A percentile compares a stretch with the other conserved stretches of the same genome.
These are phyloP conservation scores for Hypsibius dujardini DNA, from an alignment of 1,140 invertebrate species.

Conservation along the genomic window DNA sequence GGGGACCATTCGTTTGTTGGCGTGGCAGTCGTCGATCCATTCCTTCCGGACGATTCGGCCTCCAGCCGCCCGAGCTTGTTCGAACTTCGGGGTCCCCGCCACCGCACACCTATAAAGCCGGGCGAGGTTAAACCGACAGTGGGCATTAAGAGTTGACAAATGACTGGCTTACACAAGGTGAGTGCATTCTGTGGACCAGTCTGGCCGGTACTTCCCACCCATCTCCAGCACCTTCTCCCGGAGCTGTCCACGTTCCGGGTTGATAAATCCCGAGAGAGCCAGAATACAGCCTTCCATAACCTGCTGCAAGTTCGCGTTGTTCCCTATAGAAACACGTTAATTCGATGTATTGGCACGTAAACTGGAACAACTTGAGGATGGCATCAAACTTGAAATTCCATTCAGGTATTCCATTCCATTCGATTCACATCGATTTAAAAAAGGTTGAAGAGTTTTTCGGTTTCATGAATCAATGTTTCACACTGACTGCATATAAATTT, in stretches of 20 bases:
- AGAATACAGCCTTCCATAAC: slow-evolving; percentile 50
- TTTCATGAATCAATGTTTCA: too few relatives aligned
- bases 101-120: slow-evolving; percentile 55
- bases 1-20: slow-evolving; percentile 44
- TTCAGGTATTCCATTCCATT: too few relatives aligned
- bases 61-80: slow-evolving; percentile 45
- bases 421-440: too few relatives aligned
- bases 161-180: slow-evolving; percentile 52
- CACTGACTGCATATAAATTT: too few relatives aligned
- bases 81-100: slow-evolving; percentile 66
- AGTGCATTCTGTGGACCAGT: slow-evolving; percentile 55
- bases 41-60: slow-evolving; percentile 51
- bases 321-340: neutral
- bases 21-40: slow-evolving; percentile 55
- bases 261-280: slow-evolving; percentile 65
- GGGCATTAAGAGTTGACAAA: neutral
- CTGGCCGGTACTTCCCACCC: slow-evolving; percentile 57
- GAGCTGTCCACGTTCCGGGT: slow-evolving; percentile 51
- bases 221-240: slow-evolving; percentile 50
- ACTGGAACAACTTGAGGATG: too few relatives aligned
- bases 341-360: too few relatives aligned
- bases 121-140: slow-evolving; percentile 21
- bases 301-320: slow-evolving; percentile 29
- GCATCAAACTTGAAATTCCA: too few relatives aligned
- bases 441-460: too few relatives aligned